Base-by-base conservation (phyloP, 2,888 invertebrate genomes). In the Phorcus lineatus region DNA sequence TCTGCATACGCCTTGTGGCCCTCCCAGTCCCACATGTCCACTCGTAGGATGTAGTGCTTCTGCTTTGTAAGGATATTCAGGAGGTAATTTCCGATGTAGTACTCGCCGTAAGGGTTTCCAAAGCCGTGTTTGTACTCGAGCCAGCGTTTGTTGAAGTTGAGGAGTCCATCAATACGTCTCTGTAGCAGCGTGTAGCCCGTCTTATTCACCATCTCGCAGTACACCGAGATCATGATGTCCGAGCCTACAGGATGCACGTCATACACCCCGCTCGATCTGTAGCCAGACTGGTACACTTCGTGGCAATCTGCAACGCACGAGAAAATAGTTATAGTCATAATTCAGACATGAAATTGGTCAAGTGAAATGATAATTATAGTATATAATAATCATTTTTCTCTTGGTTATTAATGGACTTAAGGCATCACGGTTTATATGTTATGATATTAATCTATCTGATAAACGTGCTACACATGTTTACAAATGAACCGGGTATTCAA, bases 21-120 rank as follows among this genome's bases (percentile, higher is more conserved):
- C 78, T 93, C 92, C 90, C 92, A 93, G 80, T 93, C 91, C 90
- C 91, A 91, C 77, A 93, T 84, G 78, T 93, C 93, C 54, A 93
- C 88, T 0, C 92, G 86, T 17, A 93, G 85, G 4, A 86, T 83
- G 83, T 90, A 91, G 24, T 88, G 83, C 77, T 87, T 85, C 79
- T 90, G 88, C 13, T 82, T 85, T 0, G 92, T 91, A 77, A 92
- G 76, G 17, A 82, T 78, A 70, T 92, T 89, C 13, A 92, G 84
- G 40, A 88, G 77, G 47, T 91, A 88, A 79, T 92, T 92, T 16
- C 92, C 92, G 6, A 88, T 77, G 92, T 92, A 93, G 81, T 91
- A 90, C 74, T 92, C 92, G 3, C 90, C 92, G 83, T 92, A 92
- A 19, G 89, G 85, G 82, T 89, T 92, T 0, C 92, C 92, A 80